phyloP scores from a whole-genome alignment of 1,140 invertebrate species.

The Metaphire vulgaris region DNA sequence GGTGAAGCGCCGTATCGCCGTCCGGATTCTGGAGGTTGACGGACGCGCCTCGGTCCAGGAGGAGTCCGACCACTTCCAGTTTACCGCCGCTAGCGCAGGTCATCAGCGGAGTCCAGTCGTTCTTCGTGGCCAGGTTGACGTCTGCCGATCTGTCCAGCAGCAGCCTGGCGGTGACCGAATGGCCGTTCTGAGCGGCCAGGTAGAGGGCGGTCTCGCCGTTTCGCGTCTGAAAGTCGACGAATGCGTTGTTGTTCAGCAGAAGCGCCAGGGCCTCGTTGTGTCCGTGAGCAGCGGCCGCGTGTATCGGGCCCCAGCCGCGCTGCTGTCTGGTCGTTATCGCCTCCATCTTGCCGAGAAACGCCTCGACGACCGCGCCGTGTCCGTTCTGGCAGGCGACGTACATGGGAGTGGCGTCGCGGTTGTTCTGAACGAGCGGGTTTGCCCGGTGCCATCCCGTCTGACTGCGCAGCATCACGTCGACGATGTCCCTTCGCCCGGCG shows the following conservation, averaged over 20 bases:
- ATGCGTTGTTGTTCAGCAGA: constrained; percentile 15
- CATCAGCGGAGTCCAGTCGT: constrained; percentile 24
- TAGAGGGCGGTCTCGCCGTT: constrained; percentile 21
- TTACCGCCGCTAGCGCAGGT: constrained; percentile 12
- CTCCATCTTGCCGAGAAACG: constrained; percentile 14
- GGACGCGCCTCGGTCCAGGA: constrained; percentile 33
- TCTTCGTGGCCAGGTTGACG: background rate
- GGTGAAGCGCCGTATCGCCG: constrained; percentile 37
- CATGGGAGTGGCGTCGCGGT: constrained; percentile 19
- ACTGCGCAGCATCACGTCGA: constrained; percentile 6
- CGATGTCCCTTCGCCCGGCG: constrained; percentile 18
- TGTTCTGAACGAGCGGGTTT: constrained; percentile 14
- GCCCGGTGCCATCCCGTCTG: background rate
- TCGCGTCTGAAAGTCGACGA: constrained; percentile 24
- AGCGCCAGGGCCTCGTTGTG: constrained; percentile 13
- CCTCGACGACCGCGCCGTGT: constrained; percentile 18
- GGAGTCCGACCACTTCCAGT: constrained; percentile 25
- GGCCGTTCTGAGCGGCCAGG: constrained; percentile 24
- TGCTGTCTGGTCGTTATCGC: constrained; percentile 10
- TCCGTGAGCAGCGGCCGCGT: constrained; percentile 24
- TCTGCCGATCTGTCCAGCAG: constrained; percentile 12
- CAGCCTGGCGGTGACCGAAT: constrained; percentile 8
- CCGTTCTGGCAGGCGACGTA: constrained; percentile 26
- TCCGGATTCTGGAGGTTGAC: constrained; percentile 34
- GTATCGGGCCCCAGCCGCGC: constrained; percentile 23